These are phyloP conservation scores for Parasteatoda tepidariorum DNA, from an alignment of 1,140 invertebrate genomes.

Conservation along the genomic window DNA sequence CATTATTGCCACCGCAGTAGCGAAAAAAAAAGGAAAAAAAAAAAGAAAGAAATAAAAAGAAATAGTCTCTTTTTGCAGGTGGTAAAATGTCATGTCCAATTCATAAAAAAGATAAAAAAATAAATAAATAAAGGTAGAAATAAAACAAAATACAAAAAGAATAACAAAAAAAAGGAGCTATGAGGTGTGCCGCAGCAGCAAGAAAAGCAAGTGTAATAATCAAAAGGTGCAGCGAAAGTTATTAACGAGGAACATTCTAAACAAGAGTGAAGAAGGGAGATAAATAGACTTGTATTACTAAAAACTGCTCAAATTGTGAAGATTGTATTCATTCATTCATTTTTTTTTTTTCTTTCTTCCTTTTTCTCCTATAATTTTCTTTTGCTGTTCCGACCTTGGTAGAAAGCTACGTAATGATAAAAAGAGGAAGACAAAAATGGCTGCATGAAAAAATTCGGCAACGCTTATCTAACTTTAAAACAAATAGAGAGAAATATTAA, in stretches of 20 bases:
- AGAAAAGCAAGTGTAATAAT: not conserved
- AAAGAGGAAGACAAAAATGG: too few species aligned
- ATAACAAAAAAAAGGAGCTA: not conserved
- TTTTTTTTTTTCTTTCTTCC: too few species aligned
- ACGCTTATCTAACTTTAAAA: too few species aligned
- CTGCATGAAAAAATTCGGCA: too few species aligned
- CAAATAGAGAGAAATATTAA: too few species aligned
- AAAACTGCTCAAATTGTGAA: not conserved
- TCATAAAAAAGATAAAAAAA: not conserved
- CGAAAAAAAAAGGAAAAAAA: not conserved
- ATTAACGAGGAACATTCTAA: conserved; percentile 10
- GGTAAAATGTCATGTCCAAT: conserved; percentile 1
- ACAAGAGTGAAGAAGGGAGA: not conserved
- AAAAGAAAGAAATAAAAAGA: not conserved
- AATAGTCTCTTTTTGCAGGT: not conserved
- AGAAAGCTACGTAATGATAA: too few species aligned
- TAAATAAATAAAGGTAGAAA: too few species aligned
- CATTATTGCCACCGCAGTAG: not conserved
- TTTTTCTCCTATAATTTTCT: too few species aligned
- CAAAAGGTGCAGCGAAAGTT: conserved; percentile 45
- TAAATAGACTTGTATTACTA: not conserved
- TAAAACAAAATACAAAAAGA: not conserved
- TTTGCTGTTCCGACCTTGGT: too few species aligned
- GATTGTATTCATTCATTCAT: too few species aligned
- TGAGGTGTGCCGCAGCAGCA: not conserved